Conservation (phyloP, 2,888 invertebrate genomes). For the Quadriops clusia region DNA sequence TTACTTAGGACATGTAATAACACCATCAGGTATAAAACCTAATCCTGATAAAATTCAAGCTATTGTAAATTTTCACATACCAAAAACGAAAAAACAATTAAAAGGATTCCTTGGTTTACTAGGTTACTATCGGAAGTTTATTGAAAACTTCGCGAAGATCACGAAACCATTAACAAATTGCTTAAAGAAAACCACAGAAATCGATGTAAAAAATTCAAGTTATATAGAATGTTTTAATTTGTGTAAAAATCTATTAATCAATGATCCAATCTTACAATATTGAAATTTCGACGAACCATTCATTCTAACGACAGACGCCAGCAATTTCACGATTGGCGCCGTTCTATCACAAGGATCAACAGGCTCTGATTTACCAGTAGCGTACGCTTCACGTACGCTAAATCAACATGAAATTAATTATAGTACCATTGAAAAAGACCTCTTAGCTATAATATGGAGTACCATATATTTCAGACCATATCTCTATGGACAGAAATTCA, state of each 20-base stretch:
- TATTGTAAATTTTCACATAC: too few species aligned
- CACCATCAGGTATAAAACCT: too few species aligned
- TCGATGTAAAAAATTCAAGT: too few species aligned
- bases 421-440: conserved; percentile 24
- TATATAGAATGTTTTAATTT: conserved; percentile 4
- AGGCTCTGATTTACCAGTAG: conserved; percentile 22
- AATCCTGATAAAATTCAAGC: too few species aligned
- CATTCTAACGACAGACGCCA: conserved; percentile 23
- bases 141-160: too few species aligned
- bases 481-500: conserved; percentile 24
- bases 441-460: conserved; percentile 24
- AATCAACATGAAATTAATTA: conserved; percentile 25
- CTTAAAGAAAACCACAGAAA: too few species aligned
- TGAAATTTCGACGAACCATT: conserved; percentile 18
- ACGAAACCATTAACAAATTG: too few species aligned
- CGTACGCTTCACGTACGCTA: conserved; percentile 23
- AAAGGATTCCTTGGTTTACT: too few species aligned
- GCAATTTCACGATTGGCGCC: conserved; percentile 21
- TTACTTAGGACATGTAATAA: too few species aligned
- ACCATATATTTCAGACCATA: conserved; percentile 24
- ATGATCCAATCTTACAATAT: conserved; percentile 9
- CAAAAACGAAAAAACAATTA: too few species aligned
- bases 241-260: conserved; percentile 3
- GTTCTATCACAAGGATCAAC: conserved; percentile 21
- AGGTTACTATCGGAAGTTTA: too few species aligned